These are phyloP conservation scores for Microcebus tavaratra DNA, from an alignment of 2,113 vertebrate species.

Conservation along the genomic window DNA sequence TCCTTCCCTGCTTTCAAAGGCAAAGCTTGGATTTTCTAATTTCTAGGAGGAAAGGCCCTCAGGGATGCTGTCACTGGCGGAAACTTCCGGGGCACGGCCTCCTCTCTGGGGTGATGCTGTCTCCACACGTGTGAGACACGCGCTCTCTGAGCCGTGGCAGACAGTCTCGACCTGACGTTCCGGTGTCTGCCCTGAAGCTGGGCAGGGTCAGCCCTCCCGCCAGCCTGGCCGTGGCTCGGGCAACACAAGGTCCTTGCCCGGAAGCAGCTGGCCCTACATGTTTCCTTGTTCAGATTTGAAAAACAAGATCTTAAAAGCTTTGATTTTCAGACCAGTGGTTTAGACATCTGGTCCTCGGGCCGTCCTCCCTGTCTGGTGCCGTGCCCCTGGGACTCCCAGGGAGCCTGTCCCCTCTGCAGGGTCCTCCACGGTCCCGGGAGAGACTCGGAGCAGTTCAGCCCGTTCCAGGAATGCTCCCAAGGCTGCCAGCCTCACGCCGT, in stretches of 20 bases:
- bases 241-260: background rate
- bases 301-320: background rate
- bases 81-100: background rate
- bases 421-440: background rate
- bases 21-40: background rate
- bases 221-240: background rate
- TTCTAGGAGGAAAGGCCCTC: background rate
- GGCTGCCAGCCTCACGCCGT: rapidly evolving
- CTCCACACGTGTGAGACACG: background rate
- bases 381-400: background rate
- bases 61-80: background rate
- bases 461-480: too few relatives aligned
- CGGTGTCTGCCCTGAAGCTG: rapidly evolving
- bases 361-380: background rate
- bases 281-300: background rate
- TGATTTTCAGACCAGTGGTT: background rate
- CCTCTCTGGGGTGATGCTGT: background rate
- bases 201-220: background rate
- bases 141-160: background rate
- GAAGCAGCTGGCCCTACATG: background rate
- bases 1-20: background rate
- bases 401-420: too few relatives aligned
- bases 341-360: background rate
- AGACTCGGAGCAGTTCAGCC: background rate
- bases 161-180: rapidly evolving